Evolutionary conservation across 1,140 invertebrate genomes (phyloP).

Genomic region (Drosophila varians): DNA sequence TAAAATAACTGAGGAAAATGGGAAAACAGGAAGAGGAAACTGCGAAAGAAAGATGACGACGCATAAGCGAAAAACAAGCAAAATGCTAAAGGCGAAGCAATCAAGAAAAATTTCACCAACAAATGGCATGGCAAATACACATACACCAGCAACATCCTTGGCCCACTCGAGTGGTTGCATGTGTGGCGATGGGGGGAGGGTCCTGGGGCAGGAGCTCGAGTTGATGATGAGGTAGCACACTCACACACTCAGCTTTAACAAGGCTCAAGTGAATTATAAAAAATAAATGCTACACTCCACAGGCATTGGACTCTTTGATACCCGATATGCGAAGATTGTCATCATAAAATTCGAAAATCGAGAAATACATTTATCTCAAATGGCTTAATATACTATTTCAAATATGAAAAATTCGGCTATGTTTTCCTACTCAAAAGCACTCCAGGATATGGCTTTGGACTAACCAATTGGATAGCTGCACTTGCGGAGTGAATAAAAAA

Average conservation of each 20-base stretch:
- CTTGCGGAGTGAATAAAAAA: slow-evolving; percentile 25
- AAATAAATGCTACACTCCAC: slow-evolving; percentile 6
- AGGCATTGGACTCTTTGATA: slow-evolving; percentile 28
- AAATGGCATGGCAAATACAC: slow-evolving; percentile 75
- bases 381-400: not conserved
- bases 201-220: slow-evolving; percentile 5
- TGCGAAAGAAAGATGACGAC: slow-evolving; percentile 64
- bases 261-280: slow-evolving; percentile 58
- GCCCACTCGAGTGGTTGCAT: slow-evolving; percentile 60
- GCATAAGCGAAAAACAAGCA: slow-evolving; percentile 68
- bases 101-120: slow-evolving; percentile 69
- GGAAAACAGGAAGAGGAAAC: slow-evolving; percentile 28
- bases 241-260: slow-evolving; percentile 36
- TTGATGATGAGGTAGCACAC: slow-evolving; percentile 41
- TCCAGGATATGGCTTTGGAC: slow-evolving; percentile 2
- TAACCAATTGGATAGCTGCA: not conserved
- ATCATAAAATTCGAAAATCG: not conserved
- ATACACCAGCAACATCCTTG: slow-evolving; percentile 36
- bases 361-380: not conserved
- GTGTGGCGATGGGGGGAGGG: slow-evolving; percentile 4
- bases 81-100: slow-evolving; percentile 72
- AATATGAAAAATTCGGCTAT: not conserved
- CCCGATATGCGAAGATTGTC: slow-evolving; percentile 7
- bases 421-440: not conserved
- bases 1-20: not conserved